phyloP scores from a whole-genome alignment of 2,888 invertebrate genomes.

The Volucella zonaria region DNA sequence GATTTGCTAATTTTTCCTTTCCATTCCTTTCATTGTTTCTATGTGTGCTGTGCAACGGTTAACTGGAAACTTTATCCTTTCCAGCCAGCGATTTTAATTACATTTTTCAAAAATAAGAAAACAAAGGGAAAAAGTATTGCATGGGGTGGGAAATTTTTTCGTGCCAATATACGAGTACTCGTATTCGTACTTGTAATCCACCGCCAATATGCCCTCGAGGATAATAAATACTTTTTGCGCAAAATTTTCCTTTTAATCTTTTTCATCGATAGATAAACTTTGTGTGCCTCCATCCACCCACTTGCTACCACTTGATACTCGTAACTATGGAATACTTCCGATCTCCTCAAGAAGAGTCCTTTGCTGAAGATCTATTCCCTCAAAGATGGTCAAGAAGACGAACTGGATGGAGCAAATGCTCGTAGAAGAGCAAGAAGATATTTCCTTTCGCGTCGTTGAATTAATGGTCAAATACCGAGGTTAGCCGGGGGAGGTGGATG shows the following conservation, averaged over 20 bases:
- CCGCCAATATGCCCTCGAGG: slow-evolving; percentile 63
- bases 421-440: neutral
- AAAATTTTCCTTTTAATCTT: slow-evolving; percentile 59
- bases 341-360: slow-evolving; percentile 21
- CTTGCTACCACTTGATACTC: slow-evolving; percentile 17
- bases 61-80: slow-evolving; percentile 62
- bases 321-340: slow-evolving; percentile 40
- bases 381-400: slow-evolving; percentile 26
- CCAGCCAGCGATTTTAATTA: slow-evolving; percentile 67
- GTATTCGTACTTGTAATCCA: slow-evolving; percentile 35
- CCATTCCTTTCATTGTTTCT: slow-evolving; percentile 25
- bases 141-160: neutral
- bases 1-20: slow-evolving; percentile 41
- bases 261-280: slow-evolving; percentile 64
- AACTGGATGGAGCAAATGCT: neutral
- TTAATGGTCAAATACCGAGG: slow-evolving; percentile 59
- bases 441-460: slow-evolving; percentile 43
- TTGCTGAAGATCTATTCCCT: neutral
- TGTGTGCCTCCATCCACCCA: slow-evolving; percentile 9
- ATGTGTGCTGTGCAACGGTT: slow-evolving; percentile 9
- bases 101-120: slow-evolving; percentile 47
- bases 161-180: slow-evolving; percentile 15
- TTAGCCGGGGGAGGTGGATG: slow-evolving; percentile 8
- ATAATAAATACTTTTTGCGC: slow-evolving; percentile 70
- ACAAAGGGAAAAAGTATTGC: slow-evolving; percentile 9